phyloP scores from a whole-genome alignment of 2,113 vertebrate species.

The Natator depressus region DNA sequence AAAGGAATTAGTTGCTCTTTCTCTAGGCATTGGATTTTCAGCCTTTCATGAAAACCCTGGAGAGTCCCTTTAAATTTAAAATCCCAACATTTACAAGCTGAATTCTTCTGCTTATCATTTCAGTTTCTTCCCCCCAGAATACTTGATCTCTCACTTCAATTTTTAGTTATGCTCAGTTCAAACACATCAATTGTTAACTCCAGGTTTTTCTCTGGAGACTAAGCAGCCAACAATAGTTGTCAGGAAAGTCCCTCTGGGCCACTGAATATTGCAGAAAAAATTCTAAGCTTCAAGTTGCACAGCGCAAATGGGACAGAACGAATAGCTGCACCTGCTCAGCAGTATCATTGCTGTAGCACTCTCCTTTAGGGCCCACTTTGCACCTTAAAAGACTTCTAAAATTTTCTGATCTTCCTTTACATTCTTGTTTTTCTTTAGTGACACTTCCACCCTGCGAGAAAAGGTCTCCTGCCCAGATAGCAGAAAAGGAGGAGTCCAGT shows the following conservation, averaged over 20 bases:
- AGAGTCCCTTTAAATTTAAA: conserved; percentile 52
- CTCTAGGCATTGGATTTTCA: conserved; percentile 28
- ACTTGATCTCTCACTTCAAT: conserved; percentile 53
- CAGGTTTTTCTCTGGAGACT: conserved; percentile 50
- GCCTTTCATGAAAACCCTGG: conserved; percentile 60
- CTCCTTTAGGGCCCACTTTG: background rate
- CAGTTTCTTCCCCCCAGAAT: conserved; percentile 47
- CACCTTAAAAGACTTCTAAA: background rate
- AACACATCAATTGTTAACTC: conserved; percentile 63
- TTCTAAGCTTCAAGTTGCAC: background rate
- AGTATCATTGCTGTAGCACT: background rate
- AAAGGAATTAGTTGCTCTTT: background rate
- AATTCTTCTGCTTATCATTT: conserved; percentile 72
- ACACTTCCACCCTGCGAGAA: background rate
- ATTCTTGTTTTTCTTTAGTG: background rate
- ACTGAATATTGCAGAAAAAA: conserved; percentile 40
- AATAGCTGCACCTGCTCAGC: background rate
- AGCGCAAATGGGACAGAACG: background rate
- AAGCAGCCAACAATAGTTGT: conserved; percentile 55
- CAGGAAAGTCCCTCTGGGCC: conserved; percentile 41
- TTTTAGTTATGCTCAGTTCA: conserved; percentile 57
- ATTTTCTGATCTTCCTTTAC: background rate
- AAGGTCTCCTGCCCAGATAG: background rate
- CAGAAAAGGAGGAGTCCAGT: background rate
- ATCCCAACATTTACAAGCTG: conserved; percentile 66